Evolutionary conservation across 2,797 vertebrate genomes (phyloP).

Genomic region (Coendou prehensilis): DNA sequence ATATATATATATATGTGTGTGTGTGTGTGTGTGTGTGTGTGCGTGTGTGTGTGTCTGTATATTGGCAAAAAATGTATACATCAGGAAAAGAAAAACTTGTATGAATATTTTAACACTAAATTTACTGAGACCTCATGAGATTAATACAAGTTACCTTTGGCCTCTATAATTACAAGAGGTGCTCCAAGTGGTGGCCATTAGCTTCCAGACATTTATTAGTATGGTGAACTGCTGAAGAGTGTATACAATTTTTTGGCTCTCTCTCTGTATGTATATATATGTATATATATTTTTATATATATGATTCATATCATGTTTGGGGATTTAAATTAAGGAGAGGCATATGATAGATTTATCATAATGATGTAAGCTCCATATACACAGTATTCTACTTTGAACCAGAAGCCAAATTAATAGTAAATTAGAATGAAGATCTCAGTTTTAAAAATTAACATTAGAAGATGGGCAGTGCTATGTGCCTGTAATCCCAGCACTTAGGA

Average conservation of each 20-base stretch:
- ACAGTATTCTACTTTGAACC: not conserved
- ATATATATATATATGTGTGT: no score
- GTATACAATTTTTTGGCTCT: not conserved
- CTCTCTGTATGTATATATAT: not conserved
- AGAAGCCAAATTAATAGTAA: constrained; percentile 26
- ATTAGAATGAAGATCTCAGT: constrained; percentile 17
- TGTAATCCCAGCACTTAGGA: not conserved
- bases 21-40: no score
- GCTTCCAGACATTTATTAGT: not conserved
- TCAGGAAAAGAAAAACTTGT: not conserved
- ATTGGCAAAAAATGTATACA: not conserved
- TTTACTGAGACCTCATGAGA: not conserved
- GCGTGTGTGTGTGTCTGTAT: no score
- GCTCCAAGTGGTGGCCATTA: not conserved
- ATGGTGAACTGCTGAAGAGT: not conserved
- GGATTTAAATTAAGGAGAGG: not conserved
- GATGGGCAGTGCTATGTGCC: not conserved
- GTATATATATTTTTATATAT: not conserved
- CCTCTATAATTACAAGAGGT: not conserved
- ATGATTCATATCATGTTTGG: not conserved
- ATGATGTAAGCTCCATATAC: not conserved
- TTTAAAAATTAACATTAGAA: constrained; percentile 28
- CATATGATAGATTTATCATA: not conserved
- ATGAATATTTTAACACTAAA: not conserved
- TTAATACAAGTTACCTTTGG: not conserved